Evolutionary conservation across 2,113 vertebrate genomes (phyloP), one percentile per base, ranked within the genome.

Genomic region (Shinisaurus crocodilurus): DNA sequence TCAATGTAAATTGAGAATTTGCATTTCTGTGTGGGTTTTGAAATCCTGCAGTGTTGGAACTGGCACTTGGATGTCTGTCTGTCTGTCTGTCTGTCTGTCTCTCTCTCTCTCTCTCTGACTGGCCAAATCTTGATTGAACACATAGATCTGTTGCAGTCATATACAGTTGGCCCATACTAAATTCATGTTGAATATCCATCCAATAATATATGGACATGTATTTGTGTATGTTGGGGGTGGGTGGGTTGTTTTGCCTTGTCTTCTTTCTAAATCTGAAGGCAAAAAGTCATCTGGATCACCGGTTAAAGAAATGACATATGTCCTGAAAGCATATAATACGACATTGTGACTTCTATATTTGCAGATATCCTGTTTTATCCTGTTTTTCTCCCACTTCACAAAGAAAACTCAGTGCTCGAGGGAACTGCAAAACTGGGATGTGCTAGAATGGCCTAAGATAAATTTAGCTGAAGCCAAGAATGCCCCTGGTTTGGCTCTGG

Each of bases 351-450:
- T 86, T 91, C 63, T 86, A 63, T 93, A 89, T 93, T 93, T 95
- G 86, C 69, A 96, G 86, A 93, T 95, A 94, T 92, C 93, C 93
- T 94, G 94, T 96, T 96, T 96, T 96, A 95, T 94, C 95, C 95
- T 96, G 92, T 96, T 96, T 96, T 95, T 76, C 88, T 89, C n/a
- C 37, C 76, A 1, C 63, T 93, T 95, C 95, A 95, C 91, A 96
- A 95, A 94, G 96, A 91, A 92, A 96, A 96, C 93, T 95, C 95
- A 96, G 94, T 96, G 87, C 81, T 94, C 0, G 13, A 93, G 63
- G 85, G 85, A 95, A 82, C 86, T 70, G 90, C 91, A 92, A 12
- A 82, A 63, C 93, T 94, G 88, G 92, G 90, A 85, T 93, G 89
- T 95, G 86, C 86, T 94, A 92, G 86, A 88, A 40, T 79, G 60